Conservation (phyloP, 2,888 invertebrate genomes). For the Yponomeuta plumbellus region DNA sequence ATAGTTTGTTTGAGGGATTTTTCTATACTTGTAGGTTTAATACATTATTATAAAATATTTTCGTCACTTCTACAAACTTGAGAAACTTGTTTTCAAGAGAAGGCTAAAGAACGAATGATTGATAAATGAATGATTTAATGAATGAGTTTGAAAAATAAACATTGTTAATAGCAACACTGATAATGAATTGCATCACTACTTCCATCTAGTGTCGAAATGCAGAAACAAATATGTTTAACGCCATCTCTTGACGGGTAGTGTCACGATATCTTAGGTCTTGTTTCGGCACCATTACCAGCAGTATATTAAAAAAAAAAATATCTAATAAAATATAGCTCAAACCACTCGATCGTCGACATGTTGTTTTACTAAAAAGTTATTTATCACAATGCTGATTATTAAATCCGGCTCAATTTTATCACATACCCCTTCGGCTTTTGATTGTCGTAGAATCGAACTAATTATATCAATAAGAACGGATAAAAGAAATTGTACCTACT, state of each 20-base stretch:
- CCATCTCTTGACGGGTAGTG: conserved; percentile 5
- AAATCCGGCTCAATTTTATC: too few species aligned
- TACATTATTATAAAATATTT: background rate
- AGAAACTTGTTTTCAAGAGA: background rate
- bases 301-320: too few species aligned
- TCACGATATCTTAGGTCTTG: background rate
- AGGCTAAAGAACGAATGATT: background rate
- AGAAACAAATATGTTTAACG: background rate
- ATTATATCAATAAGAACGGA: background rate
- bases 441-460: too few species aligned
- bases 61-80: background rate
- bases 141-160: background rate
- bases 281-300: too few species aligned
- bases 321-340: too few species aligned
- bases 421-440: too few species aligned
- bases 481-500: background rate
- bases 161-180: background rate
- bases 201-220: background rate
- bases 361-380: too few species aligned
- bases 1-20: background rate
- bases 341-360: too few species aligned
- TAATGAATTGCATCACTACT: background rate
- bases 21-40: background rate
- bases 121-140: background rate
- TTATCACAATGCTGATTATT: too few species aligned